phyloP scores from a whole-genome alignment of 2,888 invertebrate genomes.

The Ametastegia equiseti region DNA sequence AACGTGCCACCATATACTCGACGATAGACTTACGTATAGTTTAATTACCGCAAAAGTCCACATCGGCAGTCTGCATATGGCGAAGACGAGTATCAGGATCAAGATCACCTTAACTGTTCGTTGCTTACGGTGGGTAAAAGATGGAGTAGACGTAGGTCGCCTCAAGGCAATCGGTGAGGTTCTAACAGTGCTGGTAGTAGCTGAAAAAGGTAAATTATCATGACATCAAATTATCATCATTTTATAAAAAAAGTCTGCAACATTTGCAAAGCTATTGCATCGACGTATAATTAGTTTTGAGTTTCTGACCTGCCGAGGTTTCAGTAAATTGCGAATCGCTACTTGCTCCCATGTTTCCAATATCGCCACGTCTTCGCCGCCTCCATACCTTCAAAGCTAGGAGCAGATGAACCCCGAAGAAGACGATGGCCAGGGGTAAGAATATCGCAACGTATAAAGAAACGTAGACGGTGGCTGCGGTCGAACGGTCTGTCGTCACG shows the following conservation, averaged over 20 bases:
- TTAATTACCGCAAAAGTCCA: slow-evolving; percentile 78
- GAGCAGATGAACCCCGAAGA: slow-evolving; percentile 61
- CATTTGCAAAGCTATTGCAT: neutral
- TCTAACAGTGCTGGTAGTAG: slow-evolving; percentile 55
- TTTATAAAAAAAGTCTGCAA: neutral
- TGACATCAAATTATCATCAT: no score
- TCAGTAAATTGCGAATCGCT: slow-evolving; percentile 57
- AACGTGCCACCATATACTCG: slow-evolving; percentile 74
- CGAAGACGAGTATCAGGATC: slow-evolving; percentile 78
- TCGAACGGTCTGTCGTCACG: slow-evolving; percentile 53
- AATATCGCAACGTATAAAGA: slow-evolving; percentile 62
- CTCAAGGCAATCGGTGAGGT: slow-evolving; percentile 32
- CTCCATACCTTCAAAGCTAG: slow-evolving; percentile 62
- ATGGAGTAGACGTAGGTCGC: slow-evolving; percentile 50
- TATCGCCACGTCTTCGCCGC: slow-evolving; percentile 56
- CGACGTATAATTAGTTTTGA: slow-evolving; percentile 42
- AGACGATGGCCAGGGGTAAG: slow-evolving; percentile 61
- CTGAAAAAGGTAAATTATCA: no score
- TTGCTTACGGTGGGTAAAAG: slow-evolving; percentile 74
- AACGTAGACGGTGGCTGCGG: slow-evolving; percentile 57
- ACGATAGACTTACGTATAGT: slow-evolving; percentile 67
- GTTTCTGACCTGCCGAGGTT: slow-evolving; percentile 54
- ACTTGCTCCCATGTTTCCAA: slow-evolving; percentile 52
- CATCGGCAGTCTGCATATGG: slow-evolving; percentile 78
- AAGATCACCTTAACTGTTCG: slow-evolving; percentile 80